Conservation (phyloP, 2,113 vertebrate species). For the Spheniscus mendiculus region DNA sequence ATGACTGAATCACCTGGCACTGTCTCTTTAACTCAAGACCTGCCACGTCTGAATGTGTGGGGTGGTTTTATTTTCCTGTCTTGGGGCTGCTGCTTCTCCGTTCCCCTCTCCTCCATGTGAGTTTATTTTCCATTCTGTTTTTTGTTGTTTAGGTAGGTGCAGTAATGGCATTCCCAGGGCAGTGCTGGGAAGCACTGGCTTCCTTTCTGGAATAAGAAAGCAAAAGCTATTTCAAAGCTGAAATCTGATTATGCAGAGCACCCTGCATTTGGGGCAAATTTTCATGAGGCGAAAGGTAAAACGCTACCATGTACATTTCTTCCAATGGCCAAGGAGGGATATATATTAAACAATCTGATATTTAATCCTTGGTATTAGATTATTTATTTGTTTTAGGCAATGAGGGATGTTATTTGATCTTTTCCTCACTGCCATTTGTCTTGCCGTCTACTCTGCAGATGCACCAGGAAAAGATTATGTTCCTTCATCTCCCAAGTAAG, state of each 20-base stretch:
- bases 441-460: neutral
- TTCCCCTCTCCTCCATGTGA: neutral
- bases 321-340: neutral
- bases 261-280: neutral
- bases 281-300: neutral
- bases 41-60: neutral
- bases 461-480: neutral
- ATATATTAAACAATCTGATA: neutral
- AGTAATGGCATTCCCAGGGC: constrained; percentile 17
- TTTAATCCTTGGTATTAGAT: neutral
- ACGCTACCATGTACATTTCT: neutral
- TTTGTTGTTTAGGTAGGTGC: constrained; percentile 25
- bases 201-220: neutral
- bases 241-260: neutral
- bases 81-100: neutral
- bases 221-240: neutral
- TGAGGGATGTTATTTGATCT: constrained; percentile 13
- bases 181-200: neutral
- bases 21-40: neutral
- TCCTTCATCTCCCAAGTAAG: neutral
- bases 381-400: constrained; percentile 40
- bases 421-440: neutral
- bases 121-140: constrained; percentile 25
- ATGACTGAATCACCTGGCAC: constrained; percentile 11
- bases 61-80: neutral